Evolutionary conservation across 2,797 vertebrate species (phyloP).

Genomic region (Glyptemys insculpta): DNA sequence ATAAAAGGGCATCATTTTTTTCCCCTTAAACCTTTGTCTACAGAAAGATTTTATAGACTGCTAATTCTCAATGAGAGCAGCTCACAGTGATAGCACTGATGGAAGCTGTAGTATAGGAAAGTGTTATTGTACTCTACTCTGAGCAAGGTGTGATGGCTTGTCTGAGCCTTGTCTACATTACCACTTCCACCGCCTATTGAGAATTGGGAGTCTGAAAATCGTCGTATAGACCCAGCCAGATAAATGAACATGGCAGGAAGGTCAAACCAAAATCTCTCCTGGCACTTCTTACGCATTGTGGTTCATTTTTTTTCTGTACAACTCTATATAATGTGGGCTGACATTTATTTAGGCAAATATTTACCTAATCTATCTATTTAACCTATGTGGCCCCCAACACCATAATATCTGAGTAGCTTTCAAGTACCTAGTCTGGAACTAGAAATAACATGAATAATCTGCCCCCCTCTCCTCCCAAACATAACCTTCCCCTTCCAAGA

Average conservation of each 20-base stretch:
- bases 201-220: background rate
- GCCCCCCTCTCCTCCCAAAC: background rate
- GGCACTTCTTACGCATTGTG: background rate
- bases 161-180: rapidly evolving
- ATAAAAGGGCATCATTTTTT: background rate
- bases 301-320: background rate
- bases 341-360: background rate
- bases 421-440: background rate
- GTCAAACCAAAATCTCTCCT: background rate
- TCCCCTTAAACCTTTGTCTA: background rate
- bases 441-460: background rate
- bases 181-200: background rate
- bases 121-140: background rate
- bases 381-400: background rate
- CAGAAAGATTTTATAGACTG: background rate
- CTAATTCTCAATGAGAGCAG: background rate
- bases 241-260: background rate
- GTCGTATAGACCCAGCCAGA: background rate
- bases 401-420: background rate
- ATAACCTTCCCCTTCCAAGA: background rate
- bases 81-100: background rate
- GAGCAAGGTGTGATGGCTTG: background rate
- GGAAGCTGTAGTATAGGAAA: background rate
- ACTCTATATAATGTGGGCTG: background rate
- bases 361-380: background rate